Percentiles rank a stretch among this genome's conserved stretches.
Evolutionary conservation across 2,113 vertebrate genomes (phyloP).

Genomic region (Synchiropus splendidus): DNA sequence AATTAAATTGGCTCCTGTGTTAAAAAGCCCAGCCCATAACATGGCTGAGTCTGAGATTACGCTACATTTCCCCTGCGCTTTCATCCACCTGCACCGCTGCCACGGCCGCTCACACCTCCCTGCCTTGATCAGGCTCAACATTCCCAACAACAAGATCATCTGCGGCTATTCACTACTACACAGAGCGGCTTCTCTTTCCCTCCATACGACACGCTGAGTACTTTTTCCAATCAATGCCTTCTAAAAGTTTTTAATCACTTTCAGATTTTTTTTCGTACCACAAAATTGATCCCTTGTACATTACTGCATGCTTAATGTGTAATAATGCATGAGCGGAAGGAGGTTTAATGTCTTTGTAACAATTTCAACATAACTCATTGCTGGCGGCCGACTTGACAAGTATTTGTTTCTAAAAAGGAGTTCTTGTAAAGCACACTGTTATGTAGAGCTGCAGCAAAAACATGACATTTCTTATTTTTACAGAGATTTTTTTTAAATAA

Average conservation of each 20-base stretch:
- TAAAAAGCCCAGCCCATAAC: conserved; percentile 62
- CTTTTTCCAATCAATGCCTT: conserved; percentile 50
- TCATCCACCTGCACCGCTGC: conserved; percentile 44
- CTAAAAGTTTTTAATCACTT: conserved; percentile 57
- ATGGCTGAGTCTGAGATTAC: conserved; percentile 54
- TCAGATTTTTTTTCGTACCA: conserved; percentile 45
- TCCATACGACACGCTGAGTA: conserved; percentile 41
- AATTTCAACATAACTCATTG: conserved; percentile 41
- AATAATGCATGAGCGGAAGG: conserved; percentile 55
- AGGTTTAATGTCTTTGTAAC: conserved; percentile 45
- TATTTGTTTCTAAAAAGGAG: conserved; percentile 13
- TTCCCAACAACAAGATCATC: conserved; percentile 3
- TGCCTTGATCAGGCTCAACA: not conserved
- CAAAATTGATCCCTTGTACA: conserved; percentile 57
- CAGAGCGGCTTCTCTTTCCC: too few relatives aligned
- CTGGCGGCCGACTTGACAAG: conserved; percentile 28
- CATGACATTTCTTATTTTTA: too few relatives aligned
- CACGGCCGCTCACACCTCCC: conserved; percentile 41
- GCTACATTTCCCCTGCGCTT: conserved; percentile 52
- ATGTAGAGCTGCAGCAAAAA: too few relatives aligned
- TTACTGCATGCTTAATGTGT: conserved; percentile 62
- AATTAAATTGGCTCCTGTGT: conserved; percentile 74
- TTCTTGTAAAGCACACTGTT: too few relatives aligned
- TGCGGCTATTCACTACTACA: conserved; percentile 17
- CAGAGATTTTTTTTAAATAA: too few relatives aligned